Evolutionary conservation across 2,797 vertebrate genomes (phyloP), one percentile per base, ranked within the genome.

Genomic region (Coccyzus lansbergi): DNA sequence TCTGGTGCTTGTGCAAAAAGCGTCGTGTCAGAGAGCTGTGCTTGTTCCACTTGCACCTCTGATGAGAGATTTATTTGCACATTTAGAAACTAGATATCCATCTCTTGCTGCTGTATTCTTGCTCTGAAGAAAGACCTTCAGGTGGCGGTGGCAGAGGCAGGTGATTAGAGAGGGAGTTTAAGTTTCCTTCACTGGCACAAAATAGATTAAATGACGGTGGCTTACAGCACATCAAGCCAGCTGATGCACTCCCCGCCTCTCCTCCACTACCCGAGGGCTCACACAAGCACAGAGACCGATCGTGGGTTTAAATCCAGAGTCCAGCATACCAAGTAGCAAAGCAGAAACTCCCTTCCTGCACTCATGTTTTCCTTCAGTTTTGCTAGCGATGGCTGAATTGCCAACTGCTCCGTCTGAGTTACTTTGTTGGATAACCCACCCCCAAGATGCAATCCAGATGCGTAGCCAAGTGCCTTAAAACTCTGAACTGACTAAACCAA

Each of bases 381-480:
- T 86, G 36, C 63, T 92, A 72, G 42, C 36, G 48, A 88, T 83
- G 92, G 48, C 58, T 94, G 76, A n/a, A 76, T 89, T 93, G 95
- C 72, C 91, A 86, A 24, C 17, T 64, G 51, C 71, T 87, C 58
- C 38, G 38, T 59, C 80, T 18, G 65, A 86, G 89, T 49, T 80
- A n/a, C 51, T 76, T 60, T 94, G 72, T 53, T 76, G 79, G 79
- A 94, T 86, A 92, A 70, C 91, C 38, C 83, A 83, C 63, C 65
- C 79, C 86, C 71, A 91, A 92, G 94, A 96, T 90, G 87, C 77
- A 64, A 88, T 92, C 89, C 87, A 95, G 91, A 94, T 92, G 92
- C 10, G 0, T 34, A 90, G 92, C 89, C 94, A 97, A 96, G 89
- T 53, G 85, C 77, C 72, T 96, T 84, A 95, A 95, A 95, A 72